Base-by-base conservation (phyloP, 64 coral and sea anemone species). In the Pocillopora damicornis region DNA sequence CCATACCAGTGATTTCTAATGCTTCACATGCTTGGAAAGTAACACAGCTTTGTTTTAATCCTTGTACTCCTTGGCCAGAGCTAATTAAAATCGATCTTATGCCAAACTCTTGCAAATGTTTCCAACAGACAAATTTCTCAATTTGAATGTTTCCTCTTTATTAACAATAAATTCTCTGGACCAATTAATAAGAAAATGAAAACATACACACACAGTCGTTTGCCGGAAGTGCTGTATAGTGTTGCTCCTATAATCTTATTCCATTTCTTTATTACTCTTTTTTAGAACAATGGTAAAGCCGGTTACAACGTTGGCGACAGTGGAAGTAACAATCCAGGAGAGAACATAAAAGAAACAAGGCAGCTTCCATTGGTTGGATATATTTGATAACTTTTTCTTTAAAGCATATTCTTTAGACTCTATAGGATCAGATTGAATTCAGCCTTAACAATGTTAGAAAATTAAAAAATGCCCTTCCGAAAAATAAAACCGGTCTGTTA, bases 291-390 rank as follows among this genome's bases (percentile, higher is more conserved):
- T 26, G 65, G 81, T 30, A 85, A 85, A 85, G 81, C 81, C 51
- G 81, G 81, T 4, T 85, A 85, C 22, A 85, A 85, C 64, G 81
- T 85, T 4, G 81, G 81, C 15, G 81, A 85, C 63, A 85, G 81
- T 25, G 37, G 42, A 6, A 85, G 65, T n/a, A 72, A 58, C 35
- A 85, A 85, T n/a, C 81, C 81, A 30, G 81, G 81, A 11, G 81
- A 85, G 15, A 72, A 85, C 45, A 85, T 85, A 23, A 0, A n/a
- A 0, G 81, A 85, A 42, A 85, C 18, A 58, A 68, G 81, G 68
- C 81, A 85, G 72, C 63, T 18, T 25, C 81, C 81, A 1, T 65
- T 72, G 81, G 81, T 85, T 25, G 26, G 64, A 58, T 22, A 79
- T 60, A 25, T 78, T 69, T 9, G 9, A 18, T 22, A 6, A 69